Base-by-base conservation (phyloP, 1,140 invertebrate species). In the Camponotus floridanus region DNA sequence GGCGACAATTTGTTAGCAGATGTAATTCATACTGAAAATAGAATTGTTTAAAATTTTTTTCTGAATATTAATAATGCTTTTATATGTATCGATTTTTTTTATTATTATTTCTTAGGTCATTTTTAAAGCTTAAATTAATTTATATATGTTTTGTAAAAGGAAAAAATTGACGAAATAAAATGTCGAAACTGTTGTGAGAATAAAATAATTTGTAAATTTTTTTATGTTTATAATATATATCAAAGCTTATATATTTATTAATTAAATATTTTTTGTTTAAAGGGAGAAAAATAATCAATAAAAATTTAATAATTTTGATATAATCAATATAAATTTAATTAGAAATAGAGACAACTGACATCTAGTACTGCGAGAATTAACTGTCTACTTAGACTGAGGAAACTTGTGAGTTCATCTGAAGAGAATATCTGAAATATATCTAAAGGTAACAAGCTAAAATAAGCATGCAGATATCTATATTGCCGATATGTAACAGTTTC, bases 1-100 rank as follows among this genome's bases (percentile, higher is more conserved):
- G 42, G 70, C 21, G 11, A n/a, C 61, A 57, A 88, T 76, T 89
- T 89, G 45, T 79, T 55, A 80, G 73, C 31, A 5, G 26, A 33
- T 26, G 51, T 86, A 55, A 89, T 88, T 86, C 86, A 88, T 57
- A 39, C 48, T 1, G 76, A 59, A 88, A 62, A 89, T 71, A 83
- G 45, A 83, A 59, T 89, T 68, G 42, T 81, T 18, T 51, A 0
- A 15, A 51, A 51, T 18, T 86, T 70, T 59, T 80, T 51, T 86
- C 18, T 51, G 51, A 42, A 59, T 51, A 71, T 39, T 62, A 81
- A 64, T 36, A 59, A 76, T 26, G 36, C 71, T 39, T 81, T 86
- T 70, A 76, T 76, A 9, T 83, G 11, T 33, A 31, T 31, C 2
- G 5, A 15, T 33, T 64, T 36, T 33, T 51, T 76, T 3, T 15